These are phyloP conservation scores for Pyrrhosoma nymphula DNA, from an alignment of 2,888 invertebrate species.

Conservation along the genomic window DNA sequence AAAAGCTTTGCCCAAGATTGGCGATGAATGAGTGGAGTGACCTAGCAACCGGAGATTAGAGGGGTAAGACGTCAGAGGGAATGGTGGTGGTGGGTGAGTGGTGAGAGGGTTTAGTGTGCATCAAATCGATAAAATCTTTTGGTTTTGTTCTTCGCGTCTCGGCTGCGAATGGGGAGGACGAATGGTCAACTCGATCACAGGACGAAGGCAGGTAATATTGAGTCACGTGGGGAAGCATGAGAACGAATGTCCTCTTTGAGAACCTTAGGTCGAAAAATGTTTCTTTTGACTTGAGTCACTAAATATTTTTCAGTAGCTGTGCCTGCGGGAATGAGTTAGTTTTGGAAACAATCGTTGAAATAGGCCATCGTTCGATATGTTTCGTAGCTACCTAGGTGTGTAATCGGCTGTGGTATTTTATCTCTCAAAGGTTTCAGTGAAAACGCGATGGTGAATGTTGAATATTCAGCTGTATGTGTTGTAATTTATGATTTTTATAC, in stretches of 20 bases:
- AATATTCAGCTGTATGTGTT: too few species aligned
- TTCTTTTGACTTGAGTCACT: not conserved
- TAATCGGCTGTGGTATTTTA: not conserved
- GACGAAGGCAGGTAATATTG: not conserved
- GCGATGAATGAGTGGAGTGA: not conserved
- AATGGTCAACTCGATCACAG: not conserved
- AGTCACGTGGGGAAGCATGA: not conserved
- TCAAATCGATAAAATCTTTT: slow-evolving; percentile 48
- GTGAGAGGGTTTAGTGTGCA: not conserved
- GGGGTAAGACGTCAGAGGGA: slow-evolving; percentile 30
- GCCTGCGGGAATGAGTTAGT: too few species aligned
- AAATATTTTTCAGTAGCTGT: too few species aligned
- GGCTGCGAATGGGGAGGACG: not conserved
- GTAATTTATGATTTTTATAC: too few species aligned
- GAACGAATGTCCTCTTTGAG: not conserved
- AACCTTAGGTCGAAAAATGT: not conserved
- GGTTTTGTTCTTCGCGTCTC: slow-evolving; percentile 19
- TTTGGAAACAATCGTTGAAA: not conserved
- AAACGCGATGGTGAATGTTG: too few species aligned
- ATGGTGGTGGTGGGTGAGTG: not conserved
- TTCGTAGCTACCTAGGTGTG: not conserved
- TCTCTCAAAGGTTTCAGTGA: not conserved
- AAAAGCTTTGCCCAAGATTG: not conserved
- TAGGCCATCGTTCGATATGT: not conserved
- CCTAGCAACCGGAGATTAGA: slow-evolving; percentile 13